Percentiles rank a stretch among this genome's conserved stretches.
These are phyloP conservation scores for Diplodus puntazzo DNA, from an alignment of 2,797 vertebrate genomes.

Conservation along the genomic window DNA sequence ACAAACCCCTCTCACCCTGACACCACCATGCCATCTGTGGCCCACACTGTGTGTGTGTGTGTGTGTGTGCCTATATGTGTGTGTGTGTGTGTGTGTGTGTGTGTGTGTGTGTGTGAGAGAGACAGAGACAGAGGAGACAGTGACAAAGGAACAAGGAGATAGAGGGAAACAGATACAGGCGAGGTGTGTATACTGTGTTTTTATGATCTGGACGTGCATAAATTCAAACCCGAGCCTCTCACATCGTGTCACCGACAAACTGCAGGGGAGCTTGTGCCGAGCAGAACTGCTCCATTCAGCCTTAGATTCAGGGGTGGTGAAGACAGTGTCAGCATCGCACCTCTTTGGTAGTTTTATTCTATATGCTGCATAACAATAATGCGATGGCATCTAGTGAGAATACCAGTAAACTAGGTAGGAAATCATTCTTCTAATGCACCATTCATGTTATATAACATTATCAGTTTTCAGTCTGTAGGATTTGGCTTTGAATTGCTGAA, in stretches of 20 bases:
- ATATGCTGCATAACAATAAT: background rate
- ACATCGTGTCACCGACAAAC: background rate
- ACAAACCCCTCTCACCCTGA: conserved; percentile 84
- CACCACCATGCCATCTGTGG: conserved; percentile 84
- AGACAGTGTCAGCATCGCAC: background rate
- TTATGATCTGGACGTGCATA: conserved; percentile 11
- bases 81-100: conserved; percentile 36
- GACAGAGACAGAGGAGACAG: conserved; percentile 53
- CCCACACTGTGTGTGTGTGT: conserved; percentile 55
- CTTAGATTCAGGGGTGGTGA: background rate
- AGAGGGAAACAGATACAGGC: conserved; percentile 39
- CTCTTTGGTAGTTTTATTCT: background rate
- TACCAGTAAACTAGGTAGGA: fast-evolving
- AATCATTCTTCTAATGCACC: background rate
- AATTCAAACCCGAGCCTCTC: conserved; percentile 14
- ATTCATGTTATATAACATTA: background rate
- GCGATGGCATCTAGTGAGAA: background rate
- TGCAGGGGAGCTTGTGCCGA: background rate
- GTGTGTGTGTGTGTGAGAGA: conserved; percentile 32
- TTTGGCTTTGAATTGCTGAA: background rate
- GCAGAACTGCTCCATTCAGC: background rate
- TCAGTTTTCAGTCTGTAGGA: background rate
- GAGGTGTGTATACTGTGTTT: conserved; percentile 26
- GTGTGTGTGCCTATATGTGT: conserved; percentile 46
- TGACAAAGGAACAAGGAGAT: conserved; percentile 63